Conservation (phyloP, 1,140 invertebrate species). For the Pararge aegeria region DNA sequence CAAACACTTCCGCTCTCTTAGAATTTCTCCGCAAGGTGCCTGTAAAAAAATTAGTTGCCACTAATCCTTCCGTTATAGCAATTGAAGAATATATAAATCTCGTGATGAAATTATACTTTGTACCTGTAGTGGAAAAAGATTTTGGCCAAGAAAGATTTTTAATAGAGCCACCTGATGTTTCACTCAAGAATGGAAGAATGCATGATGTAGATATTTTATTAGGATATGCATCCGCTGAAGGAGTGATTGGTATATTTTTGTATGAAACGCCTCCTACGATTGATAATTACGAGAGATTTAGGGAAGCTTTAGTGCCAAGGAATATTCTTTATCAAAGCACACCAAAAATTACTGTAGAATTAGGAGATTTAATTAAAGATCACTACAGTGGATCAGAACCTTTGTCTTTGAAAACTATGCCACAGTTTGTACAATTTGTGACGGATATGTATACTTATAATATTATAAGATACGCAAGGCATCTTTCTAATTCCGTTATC, state of each 20-base stretch:
- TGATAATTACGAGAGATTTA: slow-evolving; percentile 41
- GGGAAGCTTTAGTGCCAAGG: slow-evolving; percentile 42
- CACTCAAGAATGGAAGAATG: too few species aligned
- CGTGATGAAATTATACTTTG: too few species aligned
- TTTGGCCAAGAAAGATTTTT: neutral
- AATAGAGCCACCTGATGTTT: too few species aligned
- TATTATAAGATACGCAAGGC: neutral
- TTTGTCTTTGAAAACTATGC: slow-evolving; percentile 36
- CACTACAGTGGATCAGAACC: slow-evolving; percentile 72
- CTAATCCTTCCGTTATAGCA: too few species aligned
- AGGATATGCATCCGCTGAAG: too few species aligned
- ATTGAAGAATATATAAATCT: too few species aligned
- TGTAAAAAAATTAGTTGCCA: too few species aligned
- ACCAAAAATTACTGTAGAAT: slow-evolving; percentile 35
- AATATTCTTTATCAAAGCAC: slow-evolving; percentile 37
- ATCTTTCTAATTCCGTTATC: neutral
- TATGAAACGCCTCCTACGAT: slow-evolving; percentile 31
- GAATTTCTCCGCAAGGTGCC: too few species aligned
- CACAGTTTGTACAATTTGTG: slow-evolving; percentile 52
- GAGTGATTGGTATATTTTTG: slow-evolving; percentile 22
- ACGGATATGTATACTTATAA: slow-evolving; percentile 35
- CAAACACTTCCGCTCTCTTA: too few species aligned
- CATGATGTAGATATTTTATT: too few species aligned
- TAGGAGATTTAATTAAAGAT: slow-evolving; percentile 58
- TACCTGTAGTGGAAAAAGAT: neutral